phyloP scores from a whole-genome alignment of 2,113 vertebrate species.

The Lates calcarifer region DNA sequence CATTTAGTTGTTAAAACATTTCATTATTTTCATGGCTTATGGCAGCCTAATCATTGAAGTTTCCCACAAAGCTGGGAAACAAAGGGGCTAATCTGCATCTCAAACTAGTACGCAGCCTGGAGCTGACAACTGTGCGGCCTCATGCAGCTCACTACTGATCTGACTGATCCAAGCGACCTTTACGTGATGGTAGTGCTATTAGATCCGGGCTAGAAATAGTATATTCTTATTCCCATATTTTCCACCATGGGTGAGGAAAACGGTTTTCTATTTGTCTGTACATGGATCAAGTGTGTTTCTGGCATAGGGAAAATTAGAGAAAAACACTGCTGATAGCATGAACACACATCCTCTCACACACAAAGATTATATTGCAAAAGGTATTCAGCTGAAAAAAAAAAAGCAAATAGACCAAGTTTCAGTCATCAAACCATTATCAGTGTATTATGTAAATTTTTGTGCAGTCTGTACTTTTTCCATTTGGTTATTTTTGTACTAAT shows the following conservation, averaged over 20 bases:
- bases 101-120: slow-evolving; percentile 61
- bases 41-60: slow-evolving; percentile 13
- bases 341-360: neutral
- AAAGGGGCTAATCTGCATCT: slow-evolving; percentile 44
- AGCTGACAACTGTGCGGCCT: slow-evolving; percentile 50
- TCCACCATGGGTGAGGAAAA: neutral
- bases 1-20: slow-evolving; percentile 14
- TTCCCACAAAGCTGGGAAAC: slow-evolving; percentile 18
- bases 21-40: slow-evolving; percentile 13
- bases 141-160: slow-evolving; percentile 3
- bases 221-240: neutral
- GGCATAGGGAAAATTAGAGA: neutral
- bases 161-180: slow-evolving; percentile 29
- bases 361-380: slow-evolving; percentile 3
- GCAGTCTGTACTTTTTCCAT: neutral
- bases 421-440: neutral
- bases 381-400: neutral
- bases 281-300: slow-evolving; percentile 5
- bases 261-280: neutral
- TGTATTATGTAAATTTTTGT: slow-evolving; percentile 1
- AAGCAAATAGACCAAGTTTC: neutral
- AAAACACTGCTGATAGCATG: neutral
- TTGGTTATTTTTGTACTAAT: slow-evolving; percentile 22
- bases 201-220: slow-evolving; percentile 23
- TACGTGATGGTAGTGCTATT: neutral